These are phyloP conservation scores for Zalophus californianus DNA, from an alignment of 2,797 vertebrate species.

Conservation along the genomic window DNA sequence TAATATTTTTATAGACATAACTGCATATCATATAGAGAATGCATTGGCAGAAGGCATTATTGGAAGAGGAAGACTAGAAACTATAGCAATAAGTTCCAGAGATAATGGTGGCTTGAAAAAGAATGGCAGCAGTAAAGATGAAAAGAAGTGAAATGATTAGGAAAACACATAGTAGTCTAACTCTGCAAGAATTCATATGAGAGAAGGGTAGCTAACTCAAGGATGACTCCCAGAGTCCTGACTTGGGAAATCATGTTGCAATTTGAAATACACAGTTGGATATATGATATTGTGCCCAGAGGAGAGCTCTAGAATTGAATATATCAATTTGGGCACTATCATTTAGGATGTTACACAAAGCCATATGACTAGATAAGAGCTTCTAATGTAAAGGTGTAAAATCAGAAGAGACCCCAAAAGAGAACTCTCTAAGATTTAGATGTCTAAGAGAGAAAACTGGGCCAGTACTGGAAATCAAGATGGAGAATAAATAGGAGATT, in stretches of 20 bases:
- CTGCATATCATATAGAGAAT: not conserved
- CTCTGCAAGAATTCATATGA: not conserved
- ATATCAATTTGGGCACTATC: not conserved
- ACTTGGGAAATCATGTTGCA: not conserved
- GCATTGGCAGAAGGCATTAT: not conserved
- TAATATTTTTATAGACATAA: not conserved
- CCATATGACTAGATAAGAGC: not conserved
- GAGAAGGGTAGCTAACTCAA: not conserved
- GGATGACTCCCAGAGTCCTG: not conserved
- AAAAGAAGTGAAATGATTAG: constrained; percentile 1
- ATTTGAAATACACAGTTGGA: not conserved
- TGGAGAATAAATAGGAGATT: not conserved
- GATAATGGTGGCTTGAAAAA: not conserved
- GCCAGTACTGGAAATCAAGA: not conserved
- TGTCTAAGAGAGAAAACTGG: not conserved
- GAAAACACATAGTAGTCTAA: not conserved
- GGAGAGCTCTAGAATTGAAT: not conserved
- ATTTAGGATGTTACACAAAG: not conserved
- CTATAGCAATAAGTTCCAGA: not conserved
- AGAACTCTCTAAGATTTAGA: not conserved
- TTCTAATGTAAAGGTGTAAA: not conserved
- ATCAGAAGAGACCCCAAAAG: not conserved
- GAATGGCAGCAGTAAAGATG: not conserved
- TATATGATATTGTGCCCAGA: not conserved
- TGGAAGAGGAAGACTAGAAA: not conserved